These are phyloP conservation scores for Coccyzus lansbergi DNA, from an alignment of 2,797 vertebrate genomes.

Conservation along the genomic window DNA sequence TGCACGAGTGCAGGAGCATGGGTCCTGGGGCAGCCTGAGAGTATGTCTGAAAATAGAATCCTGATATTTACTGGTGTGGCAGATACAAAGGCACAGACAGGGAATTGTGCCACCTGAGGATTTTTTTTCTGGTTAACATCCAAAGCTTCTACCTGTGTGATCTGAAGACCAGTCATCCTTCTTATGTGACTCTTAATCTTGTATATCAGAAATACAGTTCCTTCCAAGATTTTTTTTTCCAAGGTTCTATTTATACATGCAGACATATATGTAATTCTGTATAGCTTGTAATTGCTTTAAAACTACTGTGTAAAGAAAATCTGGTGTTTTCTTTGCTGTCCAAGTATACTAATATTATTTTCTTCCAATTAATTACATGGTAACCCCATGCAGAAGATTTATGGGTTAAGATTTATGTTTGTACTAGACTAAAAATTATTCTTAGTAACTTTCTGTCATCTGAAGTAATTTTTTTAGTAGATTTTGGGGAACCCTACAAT, in stretches of 20 bases:
- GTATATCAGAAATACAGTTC: background rate
- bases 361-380: constrained; percentile 1
- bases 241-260: background rate
- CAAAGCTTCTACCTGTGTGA: background rate
- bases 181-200: background rate
- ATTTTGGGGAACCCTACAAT: background rate
- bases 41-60: background rate
- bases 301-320: background rate
- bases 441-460: background rate
- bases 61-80: background rate
- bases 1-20: background rate
- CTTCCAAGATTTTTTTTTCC: background rate
- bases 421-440: background rate
- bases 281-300: background rate
- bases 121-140: background rate
- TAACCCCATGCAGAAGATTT: constrained; percentile 13
- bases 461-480: background rate
- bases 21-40: background rate
- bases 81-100: background rate
- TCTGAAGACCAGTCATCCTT: background rate
- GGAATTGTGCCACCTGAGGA: background rate
- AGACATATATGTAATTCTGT: background rate
- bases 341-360: background rate
- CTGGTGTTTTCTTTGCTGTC: background rate
- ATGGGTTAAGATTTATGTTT: background rate